phyloP scores from a whole-genome alignment of 2,888 invertebrate genomes.

The Entomobrya multifasciata region DNA sequence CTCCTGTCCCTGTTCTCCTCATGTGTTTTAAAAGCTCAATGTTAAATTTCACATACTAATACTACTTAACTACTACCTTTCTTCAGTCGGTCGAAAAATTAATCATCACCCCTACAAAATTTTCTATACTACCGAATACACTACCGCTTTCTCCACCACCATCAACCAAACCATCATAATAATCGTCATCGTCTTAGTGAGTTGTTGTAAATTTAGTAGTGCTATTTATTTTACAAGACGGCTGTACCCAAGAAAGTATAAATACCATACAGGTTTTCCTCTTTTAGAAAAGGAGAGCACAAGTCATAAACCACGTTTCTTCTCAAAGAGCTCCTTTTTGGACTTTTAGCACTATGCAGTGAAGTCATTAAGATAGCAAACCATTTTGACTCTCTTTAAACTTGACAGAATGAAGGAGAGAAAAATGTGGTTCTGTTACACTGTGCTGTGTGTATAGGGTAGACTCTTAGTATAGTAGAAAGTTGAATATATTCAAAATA shows the following conservation, averaged over 20 bases:
- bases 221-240: slow-evolving; percentile 22
- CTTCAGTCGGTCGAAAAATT: slow-evolving; percentile 26
- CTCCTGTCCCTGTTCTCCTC: slow-evolving; percentile 12
- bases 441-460: neutral
- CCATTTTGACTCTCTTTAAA: slow-evolving; percentile 39
- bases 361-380: slow-evolving; percentile 46
- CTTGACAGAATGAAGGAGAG: slow-evolving; percentile 15
- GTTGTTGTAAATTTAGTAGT: slow-evolving; percentile 11
- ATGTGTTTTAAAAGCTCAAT: slow-evolving; percentile 29
- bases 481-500: no score
- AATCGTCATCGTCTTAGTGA: neutral
- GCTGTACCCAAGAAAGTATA: neutral
- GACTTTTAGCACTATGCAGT: no score
- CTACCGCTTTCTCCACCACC: no score
- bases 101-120: slow-evolving; percentile 48
- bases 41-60: no score
- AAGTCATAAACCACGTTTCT: slow-evolving; percentile 31
- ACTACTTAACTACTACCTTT: no score
- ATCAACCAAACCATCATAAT: neutral
- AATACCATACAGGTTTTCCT: neutral
- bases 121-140: no score
- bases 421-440: slow-evolving; percentile 19
- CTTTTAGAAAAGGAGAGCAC: slow-evolving; percentile 18
- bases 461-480: no score
- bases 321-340: slow-evolving; percentile 27